Percentiles rank a stretch among this genome's conserved stretches.
These are phyloP conservation scores for Chelon auratus DNA, from an alignment of 2,797 vertebrate genomes.

Conservation along the genomic window DNA sequence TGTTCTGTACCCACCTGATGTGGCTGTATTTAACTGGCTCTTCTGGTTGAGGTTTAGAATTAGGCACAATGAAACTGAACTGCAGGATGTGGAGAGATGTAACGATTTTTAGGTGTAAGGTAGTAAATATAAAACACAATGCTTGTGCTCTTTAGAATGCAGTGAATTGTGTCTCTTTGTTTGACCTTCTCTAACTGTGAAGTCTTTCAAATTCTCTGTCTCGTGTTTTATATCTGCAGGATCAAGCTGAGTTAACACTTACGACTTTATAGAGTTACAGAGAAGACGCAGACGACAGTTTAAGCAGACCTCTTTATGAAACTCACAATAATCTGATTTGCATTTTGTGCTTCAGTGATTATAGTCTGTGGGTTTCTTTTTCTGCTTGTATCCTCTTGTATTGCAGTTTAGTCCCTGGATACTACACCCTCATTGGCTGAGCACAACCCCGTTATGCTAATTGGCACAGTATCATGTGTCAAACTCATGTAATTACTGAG, in stretches of 20 bases:
- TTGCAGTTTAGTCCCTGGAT: slow-evolving; percentile 18
- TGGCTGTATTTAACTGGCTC: neutral
- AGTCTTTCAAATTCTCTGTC: neutral
- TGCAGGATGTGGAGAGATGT: neutral
- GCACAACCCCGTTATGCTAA: slow-evolving; percentile 54
- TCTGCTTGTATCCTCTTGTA: slow-evolving; percentile 6
- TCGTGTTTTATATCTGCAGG: neutral
- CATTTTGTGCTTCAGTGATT: neutral
- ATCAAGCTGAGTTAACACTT: neutral
- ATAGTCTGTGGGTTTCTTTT: neutral
- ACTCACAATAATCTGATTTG: neutral
- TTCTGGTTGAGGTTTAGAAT: neutral
- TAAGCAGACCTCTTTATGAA: neutral
- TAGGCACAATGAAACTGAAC: neutral
- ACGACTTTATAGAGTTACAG: neutral
- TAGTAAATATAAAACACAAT: neutral
- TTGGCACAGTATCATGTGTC: slow-evolving; percentile 58
- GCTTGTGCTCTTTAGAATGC: too few species aligned
- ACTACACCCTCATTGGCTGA: slow-evolving; percentile 37
- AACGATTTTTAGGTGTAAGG: neutral
- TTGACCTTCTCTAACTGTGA: too few species aligned
- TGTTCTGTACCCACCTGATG: neutral
- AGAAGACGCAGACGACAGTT: neutral
- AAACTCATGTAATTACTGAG: slow-evolving; percentile 61
- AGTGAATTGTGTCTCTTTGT: too few species aligned